phyloP scores from a whole-genome alignment of 2,888 invertebrate genomes.

The Ectemnius cavifrons region DNA sequence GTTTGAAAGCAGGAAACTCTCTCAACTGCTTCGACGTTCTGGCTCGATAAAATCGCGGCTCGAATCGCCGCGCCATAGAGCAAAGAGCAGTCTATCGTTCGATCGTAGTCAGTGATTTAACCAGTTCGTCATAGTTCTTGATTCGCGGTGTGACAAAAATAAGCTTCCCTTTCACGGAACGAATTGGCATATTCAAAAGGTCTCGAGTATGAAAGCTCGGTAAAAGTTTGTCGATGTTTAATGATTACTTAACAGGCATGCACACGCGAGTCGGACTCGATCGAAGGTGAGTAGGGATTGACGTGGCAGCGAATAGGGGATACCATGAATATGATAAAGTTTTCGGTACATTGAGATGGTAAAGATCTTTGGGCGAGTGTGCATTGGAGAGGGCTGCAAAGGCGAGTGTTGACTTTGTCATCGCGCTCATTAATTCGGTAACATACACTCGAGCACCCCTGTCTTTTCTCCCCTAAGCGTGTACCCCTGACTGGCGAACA shows the following conservation, averaged over 20 bases:
- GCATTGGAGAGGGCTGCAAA: constrained; percentile 31
- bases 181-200: no score
- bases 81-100: constrained; percentile 88
- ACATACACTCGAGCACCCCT: constrained; percentile 29
- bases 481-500: constrained; percentile 23
- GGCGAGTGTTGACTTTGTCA: constrained; percentile 55
- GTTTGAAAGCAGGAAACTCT: constrained; percentile 89
- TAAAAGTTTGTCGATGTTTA: no score
- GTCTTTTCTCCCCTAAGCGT: constrained; percentile 27
- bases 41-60: constrained; percentile 94
- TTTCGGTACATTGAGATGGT: constrained; percentile 29
- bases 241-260: no score
- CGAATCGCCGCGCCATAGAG: constrained; percentile 97
- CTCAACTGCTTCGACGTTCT: constrained; percentile 92
- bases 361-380: constrained; percentile 24
- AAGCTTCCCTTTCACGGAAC: no score
- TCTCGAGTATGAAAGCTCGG: no score
- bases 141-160: no score
- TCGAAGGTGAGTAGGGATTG: no score
- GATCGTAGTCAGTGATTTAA: constrained; percentile 94
- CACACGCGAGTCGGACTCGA: no score
- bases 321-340: constrained; percentile 32
- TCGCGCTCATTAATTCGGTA: constrained; percentile 56
- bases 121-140: constrained; percentile 88
- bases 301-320: no score